Evolutionary conservation across 2,888 invertebrate genomes (phyloP).

Genomic region (Alloplasta piceator): DNA sequence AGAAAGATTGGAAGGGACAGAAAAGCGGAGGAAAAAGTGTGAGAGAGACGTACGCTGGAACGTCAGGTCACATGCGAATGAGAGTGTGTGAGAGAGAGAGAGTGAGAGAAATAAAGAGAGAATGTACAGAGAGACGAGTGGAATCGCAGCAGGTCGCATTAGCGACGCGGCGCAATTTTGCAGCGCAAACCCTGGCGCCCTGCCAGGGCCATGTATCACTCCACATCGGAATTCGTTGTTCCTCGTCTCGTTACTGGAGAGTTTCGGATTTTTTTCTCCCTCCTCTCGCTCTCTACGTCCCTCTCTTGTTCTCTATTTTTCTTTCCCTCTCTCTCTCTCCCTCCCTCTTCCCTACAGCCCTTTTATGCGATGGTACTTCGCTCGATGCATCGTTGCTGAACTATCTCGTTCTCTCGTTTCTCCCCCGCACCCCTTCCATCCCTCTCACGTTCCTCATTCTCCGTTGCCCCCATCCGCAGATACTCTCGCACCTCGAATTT

Average conservation of each 20-base stretch:
- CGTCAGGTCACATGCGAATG: not conserved
- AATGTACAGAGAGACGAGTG: conserved; percentile 69
- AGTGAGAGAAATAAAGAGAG: conserved; percentile 45
- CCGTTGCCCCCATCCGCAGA: not conserved
- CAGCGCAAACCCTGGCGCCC: conserved; percentile 78
- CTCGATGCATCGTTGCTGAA: conserved; percentile 46
- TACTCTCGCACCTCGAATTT: too few species aligned
- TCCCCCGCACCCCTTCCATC: conserved; percentile 41
- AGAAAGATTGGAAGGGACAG: conserved; percentile 37
- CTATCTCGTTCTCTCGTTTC: conserved; percentile 56
- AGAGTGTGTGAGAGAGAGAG: conserved; percentile 45
- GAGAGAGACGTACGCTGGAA: conserved; percentile 1
- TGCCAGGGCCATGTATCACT: conserved; percentile 79
- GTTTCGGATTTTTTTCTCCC: conserved; percentile 73
- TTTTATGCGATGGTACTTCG: conserved; percentile 40
- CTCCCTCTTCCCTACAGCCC: conserved; percentile 67
- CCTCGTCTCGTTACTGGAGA: conserved; percentile 78
- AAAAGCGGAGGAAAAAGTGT: conserved; percentile 20
- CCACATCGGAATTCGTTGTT: conserved; percentile 80
- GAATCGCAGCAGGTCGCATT: conserved; percentile 75
- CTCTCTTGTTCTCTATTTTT: conserved; percentile 68
- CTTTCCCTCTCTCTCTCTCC: conserved; percentile 68
- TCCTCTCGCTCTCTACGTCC: conserved; percentile 63
- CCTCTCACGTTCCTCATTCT: conserved; percentile 6
- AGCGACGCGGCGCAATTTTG: conserved; percentile 77